Conservation (phyloP, 2,113 vertebrate species). For the Poecilia latipinna region DNA sequence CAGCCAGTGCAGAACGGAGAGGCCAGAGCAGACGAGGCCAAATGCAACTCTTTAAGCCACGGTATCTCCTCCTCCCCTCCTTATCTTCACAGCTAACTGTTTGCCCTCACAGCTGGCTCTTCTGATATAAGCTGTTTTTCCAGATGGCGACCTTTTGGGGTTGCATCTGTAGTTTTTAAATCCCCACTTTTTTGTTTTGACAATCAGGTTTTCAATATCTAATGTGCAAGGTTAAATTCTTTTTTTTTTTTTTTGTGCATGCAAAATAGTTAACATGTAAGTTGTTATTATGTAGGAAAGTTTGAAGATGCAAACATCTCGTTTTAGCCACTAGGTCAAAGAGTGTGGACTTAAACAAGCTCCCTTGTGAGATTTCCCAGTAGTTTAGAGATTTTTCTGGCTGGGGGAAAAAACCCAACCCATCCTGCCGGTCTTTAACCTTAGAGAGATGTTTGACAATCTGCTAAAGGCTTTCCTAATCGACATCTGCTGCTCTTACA, state of each 20-base stretch:
- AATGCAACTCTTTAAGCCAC: slow-evolving; percentile 40
- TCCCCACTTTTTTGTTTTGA: slow-evolving; percentile 2
- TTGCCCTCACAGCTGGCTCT: slow-evolving; percentile 38
- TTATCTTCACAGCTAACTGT: slow-evolving; percentile 48
- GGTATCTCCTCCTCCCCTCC: slow-evolving; percentile 40
- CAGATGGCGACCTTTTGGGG: slow-evolving; percentile 5
- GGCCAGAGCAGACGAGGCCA: slow-evolving; percentile 30
- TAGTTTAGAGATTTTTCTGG: slow-evolving; percentile 58
- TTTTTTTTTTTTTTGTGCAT: background rate
- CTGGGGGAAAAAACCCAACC: slow-evolving; percentile 54
- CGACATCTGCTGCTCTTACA: slow-evolving; percentile 51
- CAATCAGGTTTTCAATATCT: slow-evolving; percentile 2
- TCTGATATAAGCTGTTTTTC: slow-evolving; percentile 39
- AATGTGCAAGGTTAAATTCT: background rate
- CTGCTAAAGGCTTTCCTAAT: slow-evolving; percentile 41
- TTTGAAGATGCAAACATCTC: background rate
- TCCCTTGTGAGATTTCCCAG: slow-evolving; percentile 50
- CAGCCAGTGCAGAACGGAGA: slow-evolving; percentile 18
- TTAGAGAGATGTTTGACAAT: slow-evolving; percentile 39
- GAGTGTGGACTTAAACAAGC: background rate
- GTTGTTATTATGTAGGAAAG: background rate
- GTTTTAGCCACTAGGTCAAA: background rate
- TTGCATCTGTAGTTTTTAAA: background rate
- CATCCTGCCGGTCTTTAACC: slow-evolving; percentile 67
- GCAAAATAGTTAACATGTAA: background rate